phyloP scores from a whole-genome alignment of 1,140 invertebrate genomes.

The Drosophila melanica region DNA sequence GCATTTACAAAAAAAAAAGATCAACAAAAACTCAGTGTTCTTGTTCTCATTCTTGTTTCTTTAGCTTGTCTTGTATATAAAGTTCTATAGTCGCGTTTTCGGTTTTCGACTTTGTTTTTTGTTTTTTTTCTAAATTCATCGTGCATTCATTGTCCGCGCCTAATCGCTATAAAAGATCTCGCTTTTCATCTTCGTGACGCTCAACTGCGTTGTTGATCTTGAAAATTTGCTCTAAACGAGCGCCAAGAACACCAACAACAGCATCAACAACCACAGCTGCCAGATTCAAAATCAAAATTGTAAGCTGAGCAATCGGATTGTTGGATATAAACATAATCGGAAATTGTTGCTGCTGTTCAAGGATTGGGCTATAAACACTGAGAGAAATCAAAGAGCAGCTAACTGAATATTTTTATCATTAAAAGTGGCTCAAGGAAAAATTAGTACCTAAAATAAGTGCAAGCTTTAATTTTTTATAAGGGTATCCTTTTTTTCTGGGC shows the following conservation, averaged over 20 bases:
- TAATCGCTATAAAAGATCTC: conserved; percentile 77
- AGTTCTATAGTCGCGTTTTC: conserved; percentile 53
- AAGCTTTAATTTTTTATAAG: no score
- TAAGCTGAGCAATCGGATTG: conserved; percentile 49
- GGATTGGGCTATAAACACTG: conserved; percentile 22
- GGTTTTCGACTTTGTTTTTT: conserved; percentile 33
- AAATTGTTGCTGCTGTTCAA: conserved; percentile 54
- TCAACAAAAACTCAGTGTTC: conserved; percentile 67
- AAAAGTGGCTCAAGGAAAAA: no score
- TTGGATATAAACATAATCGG: conserved; percentile 51
- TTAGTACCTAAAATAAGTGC: no score
- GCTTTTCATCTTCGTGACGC: conserved; percentile 81
- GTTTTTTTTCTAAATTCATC: conserved; percentile 58
- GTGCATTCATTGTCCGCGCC: conserved; percentile 77
- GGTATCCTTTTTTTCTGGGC: no score
- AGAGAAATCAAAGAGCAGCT: background rate
- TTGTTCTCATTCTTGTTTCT: conserved; percentile 76
- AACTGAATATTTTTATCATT: no score
- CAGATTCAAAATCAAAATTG: conserved; percentile 64
- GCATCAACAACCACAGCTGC: conserved; percentile 34
- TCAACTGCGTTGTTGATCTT: conserved; percentile 79
- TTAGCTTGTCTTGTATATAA: conserved; percentile 63
- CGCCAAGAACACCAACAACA: conserved; percentile 32
- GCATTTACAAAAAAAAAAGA: conserved; percentile 26
- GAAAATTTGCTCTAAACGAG: conserved; percentile 62